Evolutionary conservation across 2,888 invertebrate species (phyloP).

Genomic region (Unio delphinus): DNA sequence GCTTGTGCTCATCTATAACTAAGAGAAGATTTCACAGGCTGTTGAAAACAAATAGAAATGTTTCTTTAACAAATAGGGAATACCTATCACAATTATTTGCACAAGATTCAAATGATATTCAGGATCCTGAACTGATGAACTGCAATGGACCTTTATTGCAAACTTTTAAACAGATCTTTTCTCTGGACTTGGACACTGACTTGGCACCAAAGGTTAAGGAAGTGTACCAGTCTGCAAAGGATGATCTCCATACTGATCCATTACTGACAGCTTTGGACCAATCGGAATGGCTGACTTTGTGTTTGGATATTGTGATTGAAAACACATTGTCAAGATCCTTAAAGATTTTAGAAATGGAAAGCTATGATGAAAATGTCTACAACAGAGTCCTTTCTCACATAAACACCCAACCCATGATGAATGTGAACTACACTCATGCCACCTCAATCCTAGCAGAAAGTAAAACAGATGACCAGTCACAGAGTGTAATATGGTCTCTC

Average conservation of each 20-base stretch:
- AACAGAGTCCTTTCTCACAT: constrained; percentile 42
- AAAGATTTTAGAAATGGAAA: constrained; percentile 69
- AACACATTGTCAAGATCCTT: constrained; percentile 82
- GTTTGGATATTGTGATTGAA: constrained; percentile 83
- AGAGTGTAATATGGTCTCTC: constrained; percentile 78
- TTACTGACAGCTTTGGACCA: constrained; percentile 21
- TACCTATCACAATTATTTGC: constrained; percentile 2
- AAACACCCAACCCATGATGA: constrained; percentile 81
- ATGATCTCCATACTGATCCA: constrained; percentile 11
- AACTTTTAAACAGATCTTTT: constrained; percentile 17
- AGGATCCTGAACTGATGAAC: constrained; percentile 2
- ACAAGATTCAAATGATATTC: background rate
- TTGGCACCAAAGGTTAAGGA: constrained; percentile 8
- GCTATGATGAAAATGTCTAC: constrained; percentile 1
- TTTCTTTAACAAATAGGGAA: constrained; percentile 1
- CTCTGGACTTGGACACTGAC: constrained; percentile 8
- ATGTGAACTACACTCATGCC: constrained; percentile 77
- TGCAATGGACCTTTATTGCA: too few species aligned
- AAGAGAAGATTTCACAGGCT: too few species aligned
- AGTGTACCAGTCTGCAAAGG: constrained; percentile 4
- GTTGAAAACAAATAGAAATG: constrained; percentile 1
- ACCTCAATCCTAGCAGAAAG: constrained; percentile 52
- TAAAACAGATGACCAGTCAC: constrained; percentile 73
- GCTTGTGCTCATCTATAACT: constrained; percentile 3
- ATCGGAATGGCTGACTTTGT: constrained; percentile 60